Base-by-base conservation (phyloP, 1,140 invertebrate species). In the Melitaea cinxia region DNA sequence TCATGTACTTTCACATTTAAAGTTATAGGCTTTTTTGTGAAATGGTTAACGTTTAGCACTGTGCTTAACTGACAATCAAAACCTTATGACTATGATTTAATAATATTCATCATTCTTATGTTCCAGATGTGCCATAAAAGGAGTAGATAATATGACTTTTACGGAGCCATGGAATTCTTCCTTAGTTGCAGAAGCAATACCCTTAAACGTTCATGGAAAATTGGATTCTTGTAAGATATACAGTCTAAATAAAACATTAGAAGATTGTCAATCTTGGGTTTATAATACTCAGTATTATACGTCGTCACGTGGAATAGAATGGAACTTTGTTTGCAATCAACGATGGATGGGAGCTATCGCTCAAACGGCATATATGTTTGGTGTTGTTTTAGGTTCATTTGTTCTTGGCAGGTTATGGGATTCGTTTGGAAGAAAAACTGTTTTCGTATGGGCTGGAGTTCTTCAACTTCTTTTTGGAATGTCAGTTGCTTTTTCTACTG, bases 311-410 rank as follows among this genome's bases (percentile, higher is more conserved):
- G 95, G 92, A 1, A 95, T 95, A 1, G 95, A 96, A 91, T 98
- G 96, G 95, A 89, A 97, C 75, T 94, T 98, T 45, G 96, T 98
- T 0, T 98, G 97, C 83, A 93, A 94, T 58, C 88, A 91, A 47
- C 91, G 95, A 45, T 97, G 95, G 95, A 94, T 96, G 93, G 94
- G 95, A 9, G 94, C 96, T 0, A 83, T 95, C 3, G 94, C 95
- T 0, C 96, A 97, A 76, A 96, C 92, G 0, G 87, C 93, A 0
- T 98, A 97, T 81, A 98, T 98, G 96, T 93, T 97, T 70, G 97
- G 97, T 21, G 95, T 97, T 14, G 94, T 98, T 19, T 82, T 94
- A 1, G 97, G 97, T 0, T 96, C 96, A 0, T 92, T 98, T 0
- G 92, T 94, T 0, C 90, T 98, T 10, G 96, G 97, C 4, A 94